Evolutionary conservation across 1,140 invertebrate genomes (phyloP).

Genomic region (Hetaerina americana): DNA sequence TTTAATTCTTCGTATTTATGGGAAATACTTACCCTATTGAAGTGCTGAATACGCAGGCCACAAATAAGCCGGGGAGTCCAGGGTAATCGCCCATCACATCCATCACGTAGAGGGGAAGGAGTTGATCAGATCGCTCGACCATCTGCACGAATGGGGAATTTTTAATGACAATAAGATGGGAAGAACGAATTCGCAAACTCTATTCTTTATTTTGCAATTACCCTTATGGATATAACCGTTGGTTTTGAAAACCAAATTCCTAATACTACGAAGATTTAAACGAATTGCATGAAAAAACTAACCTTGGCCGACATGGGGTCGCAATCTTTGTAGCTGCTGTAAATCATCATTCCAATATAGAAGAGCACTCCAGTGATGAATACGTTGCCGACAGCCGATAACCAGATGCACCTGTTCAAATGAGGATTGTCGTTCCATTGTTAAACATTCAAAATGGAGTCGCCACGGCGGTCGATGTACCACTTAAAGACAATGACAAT

Average conservation of each 20-base stretch:
- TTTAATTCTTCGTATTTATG: no score
- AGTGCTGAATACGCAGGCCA: conserved; percentile 61
- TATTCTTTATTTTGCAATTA: no score
- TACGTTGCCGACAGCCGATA: not conserved
- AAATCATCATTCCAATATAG: not conserved
- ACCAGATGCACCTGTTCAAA: not conserved
- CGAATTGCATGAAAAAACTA: no score
- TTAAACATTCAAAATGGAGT: not conserved
- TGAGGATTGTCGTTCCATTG: not conserved
- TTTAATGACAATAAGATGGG: no score
- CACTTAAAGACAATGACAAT: no score
- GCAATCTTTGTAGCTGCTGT: not conserved
- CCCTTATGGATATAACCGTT: no score
- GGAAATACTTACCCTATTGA: conserved; percentile 50
- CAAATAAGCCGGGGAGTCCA: conserved; percentile 59
- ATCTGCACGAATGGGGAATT: no score
- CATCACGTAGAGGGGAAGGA: conserved; percentile 60
- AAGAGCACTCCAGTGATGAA: not conserved
- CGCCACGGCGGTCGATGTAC: no score
- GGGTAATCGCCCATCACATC: conserved; percentile 48
- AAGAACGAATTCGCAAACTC: no score
- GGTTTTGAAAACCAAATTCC: no score
- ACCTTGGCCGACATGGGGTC: not conserved
- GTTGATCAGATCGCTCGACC: conserved; percentile 47
- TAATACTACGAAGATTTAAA: no score